Percentiles rank a stretch among this genome's conserved stretches.
phyloP scores from a whole-genome alignment of 2,113 vertebrate genomes.

The Lepus americanus region DNA sequence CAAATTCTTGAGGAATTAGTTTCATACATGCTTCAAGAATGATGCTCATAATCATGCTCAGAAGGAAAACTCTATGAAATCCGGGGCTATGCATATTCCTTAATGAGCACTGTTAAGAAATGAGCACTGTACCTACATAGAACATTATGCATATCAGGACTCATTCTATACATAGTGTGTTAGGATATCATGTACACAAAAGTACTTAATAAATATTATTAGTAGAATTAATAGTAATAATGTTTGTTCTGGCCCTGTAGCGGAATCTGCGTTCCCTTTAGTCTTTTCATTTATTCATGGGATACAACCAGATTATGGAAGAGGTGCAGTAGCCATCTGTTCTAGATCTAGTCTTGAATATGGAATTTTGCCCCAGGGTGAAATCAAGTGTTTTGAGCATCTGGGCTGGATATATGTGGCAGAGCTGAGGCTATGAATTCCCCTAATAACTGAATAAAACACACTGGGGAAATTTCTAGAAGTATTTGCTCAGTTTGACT shows the following conservation, averaged over 20 bases:
- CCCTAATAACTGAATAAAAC: conserved; percentile 74
- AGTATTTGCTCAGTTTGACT: conserved; percentile 75
- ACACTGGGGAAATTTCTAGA: conserved; percentile 77
- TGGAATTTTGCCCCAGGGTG: conserved; percentile 75
- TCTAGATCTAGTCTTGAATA: conserved; percentile 82
- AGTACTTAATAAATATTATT: conserved; percentile 76
- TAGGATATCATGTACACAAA: conserved; percentile 29
- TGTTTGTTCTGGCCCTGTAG: conserved; percentile 72
- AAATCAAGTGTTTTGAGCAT: conserved; percentile 77
- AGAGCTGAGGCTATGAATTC: conserved; percentile 72
- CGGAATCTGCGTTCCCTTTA: conserved; percentile 71
- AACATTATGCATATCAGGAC: conserved; percentile 9
- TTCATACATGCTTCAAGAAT: conserved; percentile 30
- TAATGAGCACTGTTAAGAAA: background rate
- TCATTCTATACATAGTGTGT: conserved; percentile 41
- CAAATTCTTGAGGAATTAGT: conserved; percentile 53
- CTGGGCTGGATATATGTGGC: conserved; percentile 74
- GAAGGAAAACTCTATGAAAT: conserved; percentile 24
- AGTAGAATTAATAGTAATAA: conserved; percentile 73
- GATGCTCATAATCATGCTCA: background rate
- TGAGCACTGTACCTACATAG: background rate
- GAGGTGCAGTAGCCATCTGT: conserved; percentile 78
- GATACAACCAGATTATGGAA: conserved; percentile 62
- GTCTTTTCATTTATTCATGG: conserved; percentile 75
- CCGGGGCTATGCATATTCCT: background rate